Base-by-base conservation (phyloP, 2,113 vertebrate species). In the Engystomops pustulosus region DNA sequence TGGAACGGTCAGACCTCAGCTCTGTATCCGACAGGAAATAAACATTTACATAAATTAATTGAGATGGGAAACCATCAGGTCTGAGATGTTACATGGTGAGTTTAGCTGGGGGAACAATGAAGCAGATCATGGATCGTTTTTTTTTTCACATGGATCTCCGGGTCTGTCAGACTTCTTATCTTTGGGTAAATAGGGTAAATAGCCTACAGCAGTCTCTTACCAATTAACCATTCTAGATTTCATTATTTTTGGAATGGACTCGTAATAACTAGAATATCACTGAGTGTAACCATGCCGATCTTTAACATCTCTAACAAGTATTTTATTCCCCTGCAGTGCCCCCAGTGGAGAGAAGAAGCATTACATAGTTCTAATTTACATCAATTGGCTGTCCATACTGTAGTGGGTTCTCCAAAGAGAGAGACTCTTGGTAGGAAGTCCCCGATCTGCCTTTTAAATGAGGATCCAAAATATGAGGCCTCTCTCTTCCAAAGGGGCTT, bases 41-140 rank as follows among this genome's bases (percentile, higher is more conserved):
- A 67, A 67, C 62, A 67, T 67, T 67, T 67, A 67, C 62, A 67
- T 34, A 67, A 67, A 67, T 67, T 67, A 67, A 36, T 67, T 34
- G 7, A 11, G 62, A 67, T 67, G 62, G 62, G 62, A 67, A 67
- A 67, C 32, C 30, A 67, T 36, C 3, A 14, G 6, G 12, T 32
- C 18, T 17, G 1, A 36, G 30, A 67, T 67, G 32, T 36, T 32
- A 34, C 17, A 4, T 67, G 18, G 62, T 20, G 32, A 67, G 30
- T 12, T 67, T 15, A 32, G 25, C 25, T 4, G 58, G 30, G 58
- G 62, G 17, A 32, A 67, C 34, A 36, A 20, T 2, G 17, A 67
- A 67, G 7, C 30, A 36, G 62, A 36, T 67, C 36, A 7, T 67
- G 62, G 62, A 67, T 6, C n/a, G n/a, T n/a, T n/a, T n/a, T 32